phyloP scores from a whole-genome alignment of 2,888 invertebrate genomes.

The Hypolimnas misippus region DNA sequence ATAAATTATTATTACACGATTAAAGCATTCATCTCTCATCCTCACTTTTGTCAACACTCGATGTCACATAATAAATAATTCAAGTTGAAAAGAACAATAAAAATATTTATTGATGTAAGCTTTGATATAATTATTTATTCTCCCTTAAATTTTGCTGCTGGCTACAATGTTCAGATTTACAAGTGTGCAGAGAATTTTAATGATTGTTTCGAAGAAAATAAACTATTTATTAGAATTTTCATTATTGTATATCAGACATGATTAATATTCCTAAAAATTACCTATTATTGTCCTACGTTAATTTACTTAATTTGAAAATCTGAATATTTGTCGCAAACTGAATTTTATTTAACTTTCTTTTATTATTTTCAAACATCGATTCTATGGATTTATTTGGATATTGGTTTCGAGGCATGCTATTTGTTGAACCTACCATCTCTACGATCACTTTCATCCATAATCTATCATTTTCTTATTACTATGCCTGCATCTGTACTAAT shows the following conservation, averaged over 20 bases:
- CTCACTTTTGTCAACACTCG: constrained; percentile 39
- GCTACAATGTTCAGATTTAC: constrained; percentile 49
- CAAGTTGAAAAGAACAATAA: constrained; percentile 70
- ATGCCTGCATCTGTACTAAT: constrained; percentile 28
- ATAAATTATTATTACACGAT: constrained; percentile 19
- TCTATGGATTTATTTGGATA: constrained; percentile 41
- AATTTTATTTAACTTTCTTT: constrained; percentile 41
- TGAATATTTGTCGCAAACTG: constrained; percentile 39
- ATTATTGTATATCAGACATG: too few species aligned
- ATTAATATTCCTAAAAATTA: too few species aligned
- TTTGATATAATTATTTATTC: constrained; percentile 48
- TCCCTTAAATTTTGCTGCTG: constrained; percentile 43
- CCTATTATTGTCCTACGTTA: too few species aligned
- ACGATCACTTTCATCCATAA: constrained; percentile 36
- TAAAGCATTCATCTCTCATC: constrained; percentile 21
- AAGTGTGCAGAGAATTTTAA: neutral
- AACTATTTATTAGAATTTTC: too few species aligned
- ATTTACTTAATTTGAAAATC: too few species aligned
- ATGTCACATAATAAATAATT: constrained; percentile 41
- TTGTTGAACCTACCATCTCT: constrained; percentile 44
- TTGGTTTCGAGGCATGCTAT: constrained; percentile 50
- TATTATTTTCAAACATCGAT: constrained; percentile 40
- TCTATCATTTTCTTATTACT: constrained; percentile 36
- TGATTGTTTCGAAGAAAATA: neutral
- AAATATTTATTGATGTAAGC: constrained; percentile 54